Evolutionary conservation across 2,113 vertebrate genomes (phyloP).

Genomic region (Nothocercus julius): DNA sequence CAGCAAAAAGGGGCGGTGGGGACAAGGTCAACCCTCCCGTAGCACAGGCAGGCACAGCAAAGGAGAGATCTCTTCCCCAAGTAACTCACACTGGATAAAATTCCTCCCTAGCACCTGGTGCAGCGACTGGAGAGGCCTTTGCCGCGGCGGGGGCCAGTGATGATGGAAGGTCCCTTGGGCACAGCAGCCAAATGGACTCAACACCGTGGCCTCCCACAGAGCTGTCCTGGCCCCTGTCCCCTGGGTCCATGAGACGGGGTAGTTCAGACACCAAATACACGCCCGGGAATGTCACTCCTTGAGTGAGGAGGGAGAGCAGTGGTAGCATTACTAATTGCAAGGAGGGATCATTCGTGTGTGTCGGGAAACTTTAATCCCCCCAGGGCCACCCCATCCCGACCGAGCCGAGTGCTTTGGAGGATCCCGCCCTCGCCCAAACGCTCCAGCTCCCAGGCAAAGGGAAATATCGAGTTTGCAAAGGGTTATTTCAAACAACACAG

Average conservation of each 20-base stretch:
- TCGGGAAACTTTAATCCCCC: neutral
- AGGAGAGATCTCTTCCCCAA: neutral
- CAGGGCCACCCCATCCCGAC: neutral
- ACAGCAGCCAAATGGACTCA: slow-evolving; percentile 64
- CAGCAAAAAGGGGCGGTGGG: slow-evolving; percentile 16
- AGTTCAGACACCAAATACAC: slow-evolving; percentile 46
- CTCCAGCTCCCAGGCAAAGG: neutral
- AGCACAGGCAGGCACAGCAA: slow-evolving; percentile 11
- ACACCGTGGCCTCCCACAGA: slow-evolving; percentile 64
- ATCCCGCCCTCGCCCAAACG: neutral
- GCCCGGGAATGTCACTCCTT: slow-evolving; percentile 24
- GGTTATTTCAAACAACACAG: slow-evolving; percentile 19
- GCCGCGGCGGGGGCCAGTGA: neutral
- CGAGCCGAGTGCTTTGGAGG: neutral
- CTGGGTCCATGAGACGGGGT: neutral
- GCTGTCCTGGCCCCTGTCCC: slow-evolving; percentile 22
- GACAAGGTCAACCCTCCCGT: neutral
- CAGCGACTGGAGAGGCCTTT: neutral
- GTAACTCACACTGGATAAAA: slow-evolving; percentile 42
- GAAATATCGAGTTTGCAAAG: slow-evolving; percentile 16
- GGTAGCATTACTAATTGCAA: slow-evolving; percentile 28
- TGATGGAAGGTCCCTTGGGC: slow-evolving; percentile 70
- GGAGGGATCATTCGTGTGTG: neutral
- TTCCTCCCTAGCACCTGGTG: slow-evolving; percentile 64
- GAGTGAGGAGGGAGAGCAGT: neutral